Conservation (phyloP, 2,113 vertebrate genomes). For the Nipponia nippon region DNA sequence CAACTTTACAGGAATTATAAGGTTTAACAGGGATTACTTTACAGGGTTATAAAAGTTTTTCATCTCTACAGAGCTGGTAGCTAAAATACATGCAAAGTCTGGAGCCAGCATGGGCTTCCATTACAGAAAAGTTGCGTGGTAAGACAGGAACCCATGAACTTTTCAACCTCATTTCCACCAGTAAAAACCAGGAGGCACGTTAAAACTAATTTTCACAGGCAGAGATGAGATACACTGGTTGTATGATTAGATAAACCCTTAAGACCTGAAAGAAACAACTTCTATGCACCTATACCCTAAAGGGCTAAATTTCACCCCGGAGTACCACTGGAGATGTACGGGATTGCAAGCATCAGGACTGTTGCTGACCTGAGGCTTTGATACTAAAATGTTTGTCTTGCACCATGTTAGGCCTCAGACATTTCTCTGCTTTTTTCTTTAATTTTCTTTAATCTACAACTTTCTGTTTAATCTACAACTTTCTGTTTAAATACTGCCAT, state of each 20-base stretch:
- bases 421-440: not conserved
- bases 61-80: not conserved
- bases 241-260: rapidly evolving
- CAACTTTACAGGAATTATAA: not conserved
- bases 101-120: not conserved
- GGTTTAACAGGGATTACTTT: not conserved
- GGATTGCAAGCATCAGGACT: not conserved
- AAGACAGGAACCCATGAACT: not conserved
- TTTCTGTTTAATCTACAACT: not conserved
- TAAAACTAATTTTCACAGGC: not conserved
- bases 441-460: too few relatives aligned
- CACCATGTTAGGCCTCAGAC: not conserved
- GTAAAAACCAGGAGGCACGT: not conserved
- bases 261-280: not conserved
- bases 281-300: too few relatives aligned
- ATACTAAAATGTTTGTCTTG: not conserved
- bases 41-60: not conserved
- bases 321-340: not conserved
- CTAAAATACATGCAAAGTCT: not conserved
- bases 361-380: not conserved
- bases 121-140: not conserved
- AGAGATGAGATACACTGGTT: not conserved
- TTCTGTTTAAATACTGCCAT: not conserved
- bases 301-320: not conserved
- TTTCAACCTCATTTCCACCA: not conserved